These are phyloP conservation scores for Elephantulus edwardii DNA, from an alignment of 2,113 vertebrate species.

Conservation along the genomic window DNA sequence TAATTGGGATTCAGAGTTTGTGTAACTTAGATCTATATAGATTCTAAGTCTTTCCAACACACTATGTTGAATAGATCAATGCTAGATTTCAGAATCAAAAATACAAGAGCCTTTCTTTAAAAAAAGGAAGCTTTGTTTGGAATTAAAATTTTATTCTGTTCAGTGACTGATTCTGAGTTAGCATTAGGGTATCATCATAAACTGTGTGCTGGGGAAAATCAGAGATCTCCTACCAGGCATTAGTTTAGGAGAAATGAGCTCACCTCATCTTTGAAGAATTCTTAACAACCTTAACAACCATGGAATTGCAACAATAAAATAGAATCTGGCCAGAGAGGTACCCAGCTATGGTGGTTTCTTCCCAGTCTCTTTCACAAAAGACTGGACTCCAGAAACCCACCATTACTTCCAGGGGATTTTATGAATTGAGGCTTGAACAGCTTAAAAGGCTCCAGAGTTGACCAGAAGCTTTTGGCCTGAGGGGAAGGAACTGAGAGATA, in stretches of 20 bases:
- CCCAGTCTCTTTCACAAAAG: slow-evolving; percentile 52
- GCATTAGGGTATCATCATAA: neutral
- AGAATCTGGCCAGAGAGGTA: neutral
- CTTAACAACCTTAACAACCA: slow-evolving; percentile 65
- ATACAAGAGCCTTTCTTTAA: neutral
- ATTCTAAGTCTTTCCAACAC: neutral
- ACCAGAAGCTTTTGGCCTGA: slow-evolving; percentile 38
- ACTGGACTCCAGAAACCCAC: neutral
- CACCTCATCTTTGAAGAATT: slow-evolving; percentile 62
- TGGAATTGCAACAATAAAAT: neutral
- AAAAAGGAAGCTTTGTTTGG: neutral
- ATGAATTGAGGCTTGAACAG: neutral
- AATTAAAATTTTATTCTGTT: neutral
- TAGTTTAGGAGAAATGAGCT: slow-evolving; percentile 57
- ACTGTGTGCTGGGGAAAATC: slow-evolving; percentile 46
- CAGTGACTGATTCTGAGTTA: neutral
- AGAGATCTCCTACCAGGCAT: slow-evolving; percentile 45
- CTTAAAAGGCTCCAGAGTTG: slow-evolving; percentile 30
- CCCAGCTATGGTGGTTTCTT: neutral
- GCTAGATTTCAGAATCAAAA: neutral
- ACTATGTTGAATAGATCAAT: neutral
- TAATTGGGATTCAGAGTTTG: neutral
- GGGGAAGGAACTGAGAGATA: slow-evolving; percentile 32
- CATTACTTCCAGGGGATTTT: neutral
- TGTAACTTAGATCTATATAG: neutral